phyloP scores from a whole-genome alignment of 2,888 invertebrate genomes.

The Apoda limacodes region DNA sequence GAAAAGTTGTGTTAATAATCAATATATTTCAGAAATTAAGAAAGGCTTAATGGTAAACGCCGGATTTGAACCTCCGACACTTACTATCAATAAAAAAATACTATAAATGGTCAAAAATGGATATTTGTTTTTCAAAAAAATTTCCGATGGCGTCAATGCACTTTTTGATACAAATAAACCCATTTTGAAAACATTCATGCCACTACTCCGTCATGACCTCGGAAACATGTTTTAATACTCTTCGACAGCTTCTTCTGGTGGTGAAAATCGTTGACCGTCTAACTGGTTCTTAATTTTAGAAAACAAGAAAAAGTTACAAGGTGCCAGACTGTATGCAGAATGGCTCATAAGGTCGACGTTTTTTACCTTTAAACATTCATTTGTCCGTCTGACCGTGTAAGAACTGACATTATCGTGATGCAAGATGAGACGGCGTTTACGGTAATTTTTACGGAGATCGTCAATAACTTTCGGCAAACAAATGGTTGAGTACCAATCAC shows the following conservation, averaged over 20 bases:
- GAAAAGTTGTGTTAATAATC: no score
- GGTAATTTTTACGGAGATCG: neutral
- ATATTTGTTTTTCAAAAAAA: no score
- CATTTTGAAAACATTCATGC: conserved; percentile 2
- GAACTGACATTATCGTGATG: neutral
- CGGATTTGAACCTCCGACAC: no score
- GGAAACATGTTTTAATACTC: conserved; percentile 10
- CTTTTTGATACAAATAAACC: no score
- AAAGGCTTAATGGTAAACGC: no score
- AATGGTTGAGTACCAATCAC: neutral
- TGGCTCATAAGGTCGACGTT: no score
- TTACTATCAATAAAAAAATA: no score
- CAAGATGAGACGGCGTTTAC: neutral
- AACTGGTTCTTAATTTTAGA: conserved; percentile 7
- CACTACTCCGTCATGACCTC: conserved; percentile 6
- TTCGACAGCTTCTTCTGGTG: conserved; percentile 10
- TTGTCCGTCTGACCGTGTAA: conserved; percentile 4
- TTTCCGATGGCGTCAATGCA: no score
- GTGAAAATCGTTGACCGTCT: conserved; percentile 10
- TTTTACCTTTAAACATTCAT: conserved; percentile 9
- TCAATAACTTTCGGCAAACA: neutral
- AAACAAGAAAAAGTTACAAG: conserved; percentile 1
- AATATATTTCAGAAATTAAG: no score
- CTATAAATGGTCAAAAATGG: no score
- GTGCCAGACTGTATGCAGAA: conserved; percentile 6